phyloP scores from a whole-genome alignment of 2,888 invertebrate species.

The Didymodactylos carnosus region DNA sequence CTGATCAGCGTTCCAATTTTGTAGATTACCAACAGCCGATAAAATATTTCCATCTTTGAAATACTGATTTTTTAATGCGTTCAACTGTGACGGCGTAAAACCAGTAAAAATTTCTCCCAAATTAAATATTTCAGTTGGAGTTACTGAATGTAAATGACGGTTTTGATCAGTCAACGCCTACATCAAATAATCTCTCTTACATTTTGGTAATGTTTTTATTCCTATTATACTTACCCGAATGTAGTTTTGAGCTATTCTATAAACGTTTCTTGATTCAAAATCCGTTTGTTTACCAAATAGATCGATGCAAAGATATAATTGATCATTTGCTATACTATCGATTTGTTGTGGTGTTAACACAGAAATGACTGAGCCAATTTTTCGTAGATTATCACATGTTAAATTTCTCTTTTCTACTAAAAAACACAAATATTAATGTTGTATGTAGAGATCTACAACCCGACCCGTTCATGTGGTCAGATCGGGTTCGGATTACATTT shows the following conservation, averaged over 20 bases:
- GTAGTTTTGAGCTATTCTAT: neutral
- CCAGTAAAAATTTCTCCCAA: neutral
- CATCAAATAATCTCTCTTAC: neutral
- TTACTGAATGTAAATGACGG: neutral
- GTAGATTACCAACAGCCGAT: neutral
- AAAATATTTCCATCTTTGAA: neutral
- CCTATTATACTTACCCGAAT: neutral
- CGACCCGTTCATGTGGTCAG: no score
- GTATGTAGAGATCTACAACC: no score
- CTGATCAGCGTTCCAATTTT: neutral
- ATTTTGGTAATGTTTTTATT: neutral
- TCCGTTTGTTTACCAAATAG: neutral
- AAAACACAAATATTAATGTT: no score
- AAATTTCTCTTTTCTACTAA: neutral
- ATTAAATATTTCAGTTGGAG: neutral
- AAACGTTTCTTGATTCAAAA: no score
- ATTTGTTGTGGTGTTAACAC: neutral
- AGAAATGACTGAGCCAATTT: neutral
- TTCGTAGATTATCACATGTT: neutral
- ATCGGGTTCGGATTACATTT: no score
- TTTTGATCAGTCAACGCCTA: neutral
- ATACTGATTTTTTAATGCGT: neutral
- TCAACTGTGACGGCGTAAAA: neutral
- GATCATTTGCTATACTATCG: neutral
- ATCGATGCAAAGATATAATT: neutral